A percentile compares a stretch with the other conserved stretches of the same genome.
Conservation (phyloP, 2,888 invertebrate species). For the Adela reaumurella region DNA sequence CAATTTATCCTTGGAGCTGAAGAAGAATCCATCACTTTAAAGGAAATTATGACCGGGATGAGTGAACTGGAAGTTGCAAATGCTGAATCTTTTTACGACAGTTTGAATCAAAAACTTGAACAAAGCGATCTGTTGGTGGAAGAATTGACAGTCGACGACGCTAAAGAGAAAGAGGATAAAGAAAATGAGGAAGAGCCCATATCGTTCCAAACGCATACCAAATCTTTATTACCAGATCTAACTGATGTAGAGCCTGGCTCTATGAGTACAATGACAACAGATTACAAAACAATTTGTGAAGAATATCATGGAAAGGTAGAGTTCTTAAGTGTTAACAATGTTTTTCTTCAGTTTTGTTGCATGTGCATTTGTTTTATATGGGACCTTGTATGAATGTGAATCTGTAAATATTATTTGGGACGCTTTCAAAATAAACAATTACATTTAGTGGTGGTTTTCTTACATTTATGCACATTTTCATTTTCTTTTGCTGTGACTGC, state of each 20-base stretch:
- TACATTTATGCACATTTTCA: too few relatives aligned
- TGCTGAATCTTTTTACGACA: background rate
- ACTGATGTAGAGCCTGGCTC: constrained; percentile 34
- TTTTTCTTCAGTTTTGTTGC: constrained; percentile 5
- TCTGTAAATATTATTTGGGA: too few relatives aligned
- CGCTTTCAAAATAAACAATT: too few relatives aligned
- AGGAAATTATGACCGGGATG: background rate
- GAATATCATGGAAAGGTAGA: constrained; percentile 67
- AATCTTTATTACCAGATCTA: constrained; percentile 33
- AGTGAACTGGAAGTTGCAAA: background rate
- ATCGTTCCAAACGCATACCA: constrained; percentile 22
- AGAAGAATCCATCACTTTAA: constrained; percentile 11
- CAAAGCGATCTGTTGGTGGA: constrained; percentile 37
- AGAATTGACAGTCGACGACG: constrained; percentile 33
- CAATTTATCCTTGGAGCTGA: constrained; percentile 36
- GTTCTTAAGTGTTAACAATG: constrained; percentile 13
- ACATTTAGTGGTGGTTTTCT: too few relatives aligned
- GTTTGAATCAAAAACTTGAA: constrained; percentile 22
- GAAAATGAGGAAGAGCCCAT: constrained; percentile 20
- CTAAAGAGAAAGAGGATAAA: constrained; percentile 18
- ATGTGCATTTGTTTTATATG: constrained; percentile 11
- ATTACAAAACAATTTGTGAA: constrained; percentile 69
- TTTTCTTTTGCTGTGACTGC: too few relatives aligned
- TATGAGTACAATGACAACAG: constrained; percentile 62
- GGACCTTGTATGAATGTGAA: too few relatives aligned